Base-by-base conservation (phyloP, 2,797 vertebrate species). In the Myotis pilosus region DNA sequence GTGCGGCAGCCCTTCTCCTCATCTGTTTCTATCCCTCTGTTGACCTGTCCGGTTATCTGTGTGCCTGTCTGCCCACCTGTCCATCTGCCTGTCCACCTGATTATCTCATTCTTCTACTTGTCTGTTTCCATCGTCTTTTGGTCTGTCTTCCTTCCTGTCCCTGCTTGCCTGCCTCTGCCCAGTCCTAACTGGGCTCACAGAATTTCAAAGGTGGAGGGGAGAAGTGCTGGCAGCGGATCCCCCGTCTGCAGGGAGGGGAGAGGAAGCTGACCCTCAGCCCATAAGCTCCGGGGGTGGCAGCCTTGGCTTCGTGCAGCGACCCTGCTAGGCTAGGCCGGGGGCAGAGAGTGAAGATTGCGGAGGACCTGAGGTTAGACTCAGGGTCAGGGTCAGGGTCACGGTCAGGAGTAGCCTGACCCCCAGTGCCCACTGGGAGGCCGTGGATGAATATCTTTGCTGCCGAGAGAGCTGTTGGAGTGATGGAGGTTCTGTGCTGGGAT, bases 101-200 rank as follows among this genome's bases (percentile, higher is more conserved):
- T 55, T 33, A 33, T 75, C 51, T 82, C 22, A 28, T 60, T 57
- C 71, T 92, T 49, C 47, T 55, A 3, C 38, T 47, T 78, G 55
- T 51, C 66, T 79, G 51, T 91, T 83, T 76, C 87, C 20, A 2
- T 38, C 69, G 62, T 87, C 62, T 80, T 83, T 85, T 28, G 53
- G 15, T 80, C 33, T 87, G 25, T 60, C 38, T 76, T 69, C 11
- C 78, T 68, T 51, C 55, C 62, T 76, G 76, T 30, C 25, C 11
- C n/a, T 17, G 5, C 60, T 55, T 44, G 69, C 41, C 36, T 78
- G n/a, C 22, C 81, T 93, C 92, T 93, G 95, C 28, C 19, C 47
- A 13, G 1, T 49, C 8, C 47, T 53, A 62, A 68, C 44, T 6
- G 53, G 69, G 60, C 22, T 12, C 23, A 20, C 25, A 85, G 81